A percentile compares a stretch with the other conserved stretches of the same genome.
phyloP scores from a whole-genome alignment of 2,888 invertebrate species.

The Lottia scabra region DNA sequence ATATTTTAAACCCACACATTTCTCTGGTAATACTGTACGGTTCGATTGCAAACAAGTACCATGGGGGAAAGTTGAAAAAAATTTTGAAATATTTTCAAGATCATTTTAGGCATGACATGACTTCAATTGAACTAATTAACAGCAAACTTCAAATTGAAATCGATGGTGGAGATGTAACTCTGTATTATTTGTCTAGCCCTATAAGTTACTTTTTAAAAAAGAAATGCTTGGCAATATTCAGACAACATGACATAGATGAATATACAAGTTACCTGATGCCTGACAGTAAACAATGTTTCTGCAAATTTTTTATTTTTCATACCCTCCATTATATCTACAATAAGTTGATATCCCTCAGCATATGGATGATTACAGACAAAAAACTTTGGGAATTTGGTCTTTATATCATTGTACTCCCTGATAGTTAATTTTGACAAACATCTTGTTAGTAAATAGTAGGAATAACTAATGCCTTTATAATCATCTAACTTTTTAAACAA shows the following conservation, averaged over 20 bases:
- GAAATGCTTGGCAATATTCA: no score
- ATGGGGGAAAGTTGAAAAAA: no score
- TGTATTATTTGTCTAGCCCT: no score
- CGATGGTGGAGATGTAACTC: no score
- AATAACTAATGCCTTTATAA: constrained; percentile 33
- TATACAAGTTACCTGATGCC: constrained; percentile 30
- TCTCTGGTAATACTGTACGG: no score
- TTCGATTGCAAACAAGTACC: no score
- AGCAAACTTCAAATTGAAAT: no score
- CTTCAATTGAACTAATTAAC: not conserved
- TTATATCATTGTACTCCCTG: constrained; percentile 25
- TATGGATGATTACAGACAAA: constrained; percentile 25
- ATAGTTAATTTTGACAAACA: constrained; percentile 26
- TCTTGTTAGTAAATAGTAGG: constrained; percentile 26
- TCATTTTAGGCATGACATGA: no score
- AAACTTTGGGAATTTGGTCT: constrained; percentile 5
- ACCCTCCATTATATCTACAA: constrained; percentile 18
- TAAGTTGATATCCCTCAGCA: constrained; percentile 29
- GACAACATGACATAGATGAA: no score
- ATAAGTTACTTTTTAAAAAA: no score
- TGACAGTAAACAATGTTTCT: constrained; percentile 17
- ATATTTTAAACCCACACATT: no score
- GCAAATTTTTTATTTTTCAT: constrained; percentile 17
- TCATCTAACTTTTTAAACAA: constrained; percentile 27
- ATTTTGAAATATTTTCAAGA: not conserved